These are phyloP conservation scores for Parotia lawesii DNA, from an alignment of 2,113 vertebrate genomes.

Conservation along the genomic window DNA sequence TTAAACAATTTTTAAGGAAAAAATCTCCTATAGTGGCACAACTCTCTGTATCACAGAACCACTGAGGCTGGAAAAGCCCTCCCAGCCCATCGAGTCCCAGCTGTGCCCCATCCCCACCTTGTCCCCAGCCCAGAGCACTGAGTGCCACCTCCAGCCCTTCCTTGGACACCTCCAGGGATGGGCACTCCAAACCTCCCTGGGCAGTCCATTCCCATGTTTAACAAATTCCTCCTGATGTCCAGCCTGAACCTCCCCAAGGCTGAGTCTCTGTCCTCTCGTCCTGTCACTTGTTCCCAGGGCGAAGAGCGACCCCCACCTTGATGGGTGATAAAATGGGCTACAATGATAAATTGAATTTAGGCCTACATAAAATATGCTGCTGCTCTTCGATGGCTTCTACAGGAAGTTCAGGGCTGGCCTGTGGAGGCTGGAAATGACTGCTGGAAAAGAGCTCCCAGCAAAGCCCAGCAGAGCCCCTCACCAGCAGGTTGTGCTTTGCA, in stretches of 20 bases:
- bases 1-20: background rate
- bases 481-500: background rate
- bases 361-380: background rate
- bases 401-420: background rate
- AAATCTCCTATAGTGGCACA: background rate
- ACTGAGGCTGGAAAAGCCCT: background rate
- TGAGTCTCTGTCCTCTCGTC: background rate
- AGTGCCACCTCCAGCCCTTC: background rate
- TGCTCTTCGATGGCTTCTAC: background rate
- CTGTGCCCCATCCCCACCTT: background rate
- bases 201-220: background rate
- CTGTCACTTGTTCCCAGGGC: background rate
- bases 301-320: background rate
- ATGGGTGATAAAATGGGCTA: no score
- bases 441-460: background rate
- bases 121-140: background rate
- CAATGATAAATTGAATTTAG: background rate
- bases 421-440: background rate
- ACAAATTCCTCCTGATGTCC: background rate
- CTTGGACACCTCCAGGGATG: background rate
- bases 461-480: background rate
- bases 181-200: background rate
- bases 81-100: background rate
- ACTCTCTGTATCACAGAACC: background rate
- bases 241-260: background rate